phyloP scores from a whole-genome alignment of 2,888 invertebrate species.

The Euzophera pinguis region DNA sequence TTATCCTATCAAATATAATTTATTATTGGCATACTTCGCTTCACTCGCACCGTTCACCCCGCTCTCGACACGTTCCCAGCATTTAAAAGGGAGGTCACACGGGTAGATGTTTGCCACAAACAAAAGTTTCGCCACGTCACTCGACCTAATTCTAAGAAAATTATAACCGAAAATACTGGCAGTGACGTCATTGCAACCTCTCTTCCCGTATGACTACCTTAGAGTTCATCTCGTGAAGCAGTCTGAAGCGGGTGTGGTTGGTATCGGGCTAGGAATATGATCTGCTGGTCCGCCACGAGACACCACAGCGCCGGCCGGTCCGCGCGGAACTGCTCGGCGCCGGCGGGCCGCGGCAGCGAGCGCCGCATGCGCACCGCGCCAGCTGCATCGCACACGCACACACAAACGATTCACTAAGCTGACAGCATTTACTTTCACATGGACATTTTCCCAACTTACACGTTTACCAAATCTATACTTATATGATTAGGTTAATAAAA shows the following conservation, averaged over 20 bases:
- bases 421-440: neutral
- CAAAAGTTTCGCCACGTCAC: too few species aligned
- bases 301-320: slow-evolving; percentile 59
- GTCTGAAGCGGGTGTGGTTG: slow-evolving; percentile 23
- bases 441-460: neutral
- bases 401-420: slow-evolving; percentile 19
- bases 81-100: slow-evolving; percentile 8
- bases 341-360: slow-evolving; percentile 25
- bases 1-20: too few species aligned
- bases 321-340: slow-evolving; percentile 37
- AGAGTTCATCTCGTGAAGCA: slow-evolving; percentile 45
- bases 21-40: too few species aligned
- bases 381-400: slow-evolving; percentile 38
- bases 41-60: neutral
- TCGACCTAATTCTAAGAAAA: neutral
- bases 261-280: slow-evolving; percentile 35
- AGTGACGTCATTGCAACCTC: neutral
- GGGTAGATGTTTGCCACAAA: neutral
- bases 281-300: slow-evolving; percentile 32
- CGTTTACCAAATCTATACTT: too few species aligned
- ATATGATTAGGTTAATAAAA: too few species aligned
- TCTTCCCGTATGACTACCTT: slow-evolving; percentile 14
- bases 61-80: neutral
- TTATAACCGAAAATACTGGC: neutral
- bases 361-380: slow-evolving; percentile 44